These are phyloP conservation scores for Tichodroma muraria DNA, from an alignment of 2,113 vertebrate genomes.

Conservation along the genomic window DNA sequence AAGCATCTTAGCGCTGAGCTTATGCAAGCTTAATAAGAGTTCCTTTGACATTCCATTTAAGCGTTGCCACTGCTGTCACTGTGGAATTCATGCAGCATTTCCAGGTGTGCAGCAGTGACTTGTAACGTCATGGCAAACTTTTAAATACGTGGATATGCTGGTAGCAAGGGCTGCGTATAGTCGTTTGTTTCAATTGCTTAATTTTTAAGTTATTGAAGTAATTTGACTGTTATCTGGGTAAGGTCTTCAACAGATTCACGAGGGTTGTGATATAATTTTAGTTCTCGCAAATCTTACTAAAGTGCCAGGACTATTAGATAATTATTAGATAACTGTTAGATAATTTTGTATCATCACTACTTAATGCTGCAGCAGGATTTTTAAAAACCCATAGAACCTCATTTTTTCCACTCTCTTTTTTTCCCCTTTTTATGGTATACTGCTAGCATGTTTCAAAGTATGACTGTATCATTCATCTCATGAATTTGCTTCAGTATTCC, in stretches of 20 bases:
- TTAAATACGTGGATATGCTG: not conserved
- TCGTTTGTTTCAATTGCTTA: not conserved
- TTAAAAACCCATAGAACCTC: not conserved
- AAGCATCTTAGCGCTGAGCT: not conserved
- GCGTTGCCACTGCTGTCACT: not conserved
- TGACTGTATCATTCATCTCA: not conserved
- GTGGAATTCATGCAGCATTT: not conserved
- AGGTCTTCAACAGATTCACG: not conserved
- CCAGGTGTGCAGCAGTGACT: not conserved
- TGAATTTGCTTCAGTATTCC: not conserved
- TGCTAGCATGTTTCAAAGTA: not conserved
- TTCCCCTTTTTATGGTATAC: not conserved
- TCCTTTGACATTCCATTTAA: not conserved
- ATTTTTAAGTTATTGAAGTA: not conserved
- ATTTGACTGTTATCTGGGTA: not conserved
- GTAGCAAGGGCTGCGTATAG: rapidly evolving
- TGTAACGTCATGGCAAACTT: slow-evolving; percentile 9
- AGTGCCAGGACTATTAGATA: not conserved
- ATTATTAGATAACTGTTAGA: too few relatives aligned
- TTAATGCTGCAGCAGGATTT: not conserved
- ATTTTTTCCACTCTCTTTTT: not conserved
- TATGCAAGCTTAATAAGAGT: not conserved
- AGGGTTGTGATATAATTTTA: not conserved
- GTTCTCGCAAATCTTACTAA: not conserved
- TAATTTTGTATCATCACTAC: not conserved